These are phyloP conservation scores for Pygocentrus nattereri DNA, from an alignment of 2,797 vertebrate genomes.

Conservation along the genomic window DNA sequence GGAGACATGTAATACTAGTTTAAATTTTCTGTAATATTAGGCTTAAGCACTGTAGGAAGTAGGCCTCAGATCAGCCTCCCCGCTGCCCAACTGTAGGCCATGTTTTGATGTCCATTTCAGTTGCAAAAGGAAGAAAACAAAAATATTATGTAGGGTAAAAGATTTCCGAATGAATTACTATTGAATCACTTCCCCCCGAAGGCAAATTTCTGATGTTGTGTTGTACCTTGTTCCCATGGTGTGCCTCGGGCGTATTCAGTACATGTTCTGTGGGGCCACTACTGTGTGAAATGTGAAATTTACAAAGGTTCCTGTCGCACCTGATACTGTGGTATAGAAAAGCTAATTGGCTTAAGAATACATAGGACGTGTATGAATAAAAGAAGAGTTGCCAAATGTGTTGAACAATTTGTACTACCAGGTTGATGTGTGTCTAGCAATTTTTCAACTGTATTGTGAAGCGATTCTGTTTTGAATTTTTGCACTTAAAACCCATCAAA, in stretches of 20 bases:
- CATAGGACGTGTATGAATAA: constrained; percentile 74
- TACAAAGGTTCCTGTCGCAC: constrained; percentile 64
- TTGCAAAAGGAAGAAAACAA: neutral
- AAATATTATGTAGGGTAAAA: neutral
- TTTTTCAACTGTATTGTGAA: constrained; percentile 63
- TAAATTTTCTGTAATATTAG: neutral
- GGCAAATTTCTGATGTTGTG: constrained; percentile 68
- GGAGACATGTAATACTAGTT: neutral
- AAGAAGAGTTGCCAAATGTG: constrained; percentile 69
- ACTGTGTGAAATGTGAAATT: constrained; percentile 54
- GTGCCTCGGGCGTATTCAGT: constrained; percentile 69
- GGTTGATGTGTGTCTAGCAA: constrained; percentile 66
- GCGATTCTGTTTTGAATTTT: constrained; percentile 66
- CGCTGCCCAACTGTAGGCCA: neutral
- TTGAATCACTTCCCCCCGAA: constrained; percentile 9
- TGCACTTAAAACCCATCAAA: constrained; percentile 61
- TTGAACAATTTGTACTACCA: constrained; percentile 69
- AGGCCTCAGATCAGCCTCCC: neutral
- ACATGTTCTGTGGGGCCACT: constrained; percentile 52
- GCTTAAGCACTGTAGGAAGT: constrained; percentile 2
- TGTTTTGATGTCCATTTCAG: neutral
- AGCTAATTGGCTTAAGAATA: constrained; percentile 67
- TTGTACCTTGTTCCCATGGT: constrained; percentile 73
- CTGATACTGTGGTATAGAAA: constrained; percentile 70
- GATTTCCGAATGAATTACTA: neutral